Evolutionary conservation across 2,888 invertebrate genomes (phyloP).

Genomic region (Limenitis camilla): DNA sequence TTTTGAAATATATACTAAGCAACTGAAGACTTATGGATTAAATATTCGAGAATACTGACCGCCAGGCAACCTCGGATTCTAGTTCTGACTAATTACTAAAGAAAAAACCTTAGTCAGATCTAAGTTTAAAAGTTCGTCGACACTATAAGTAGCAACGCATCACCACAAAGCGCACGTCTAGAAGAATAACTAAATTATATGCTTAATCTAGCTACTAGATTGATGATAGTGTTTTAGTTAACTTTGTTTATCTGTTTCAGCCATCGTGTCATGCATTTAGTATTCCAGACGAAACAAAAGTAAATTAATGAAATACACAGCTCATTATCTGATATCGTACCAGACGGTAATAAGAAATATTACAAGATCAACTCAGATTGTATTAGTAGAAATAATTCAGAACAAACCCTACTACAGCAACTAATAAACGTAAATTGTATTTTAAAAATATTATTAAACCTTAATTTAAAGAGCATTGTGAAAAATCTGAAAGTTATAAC

Average conservation of each 20-base stretch:
- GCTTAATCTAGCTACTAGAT: constrained; percentile 40
- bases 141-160: constrained; percentile 40
- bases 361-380: neutral
- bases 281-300: constrained; percentile 22
- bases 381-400: no score
- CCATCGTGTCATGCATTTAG: constrained; percentile 18
- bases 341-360: constrained; percentile 5
- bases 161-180: constrained; percentile 37
- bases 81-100: constrained; percentile 32
- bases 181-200: constrained; percentile 42
- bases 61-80: no score
- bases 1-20: no score
- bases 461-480: no score
- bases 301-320: constrained; percentile 20
- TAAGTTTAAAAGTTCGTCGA: constrained; percentile 47
- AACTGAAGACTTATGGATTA: no score
- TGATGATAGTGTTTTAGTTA: constrained; percentile 33
- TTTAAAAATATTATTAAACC: no score
- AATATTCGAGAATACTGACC: no score
- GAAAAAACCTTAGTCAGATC: constrained; percentile 44
- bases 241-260: constrained; percentile 24
- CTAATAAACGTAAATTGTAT: no score
- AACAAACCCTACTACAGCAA: no score
- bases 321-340: constrained; percentile 18
- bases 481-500: no score